Conservation (phyloP, 2,113 vertebrate species). For the Megalops atlanticus region DNA sequence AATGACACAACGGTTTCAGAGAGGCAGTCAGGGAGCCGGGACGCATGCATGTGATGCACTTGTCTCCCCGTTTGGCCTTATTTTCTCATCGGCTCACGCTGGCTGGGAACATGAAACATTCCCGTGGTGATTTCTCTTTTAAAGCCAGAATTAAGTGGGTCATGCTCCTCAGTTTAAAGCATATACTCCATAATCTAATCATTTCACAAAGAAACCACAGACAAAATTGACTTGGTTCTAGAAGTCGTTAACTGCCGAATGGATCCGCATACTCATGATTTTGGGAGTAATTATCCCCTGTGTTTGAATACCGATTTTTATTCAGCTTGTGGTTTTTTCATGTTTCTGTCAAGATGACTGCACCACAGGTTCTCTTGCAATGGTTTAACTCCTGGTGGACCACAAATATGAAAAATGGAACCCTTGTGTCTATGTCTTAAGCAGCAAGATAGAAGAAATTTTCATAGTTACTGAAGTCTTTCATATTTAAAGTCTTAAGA, state of each 20-base stretch:
- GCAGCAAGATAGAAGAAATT: background rate
- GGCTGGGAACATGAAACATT: constrained; percentile 38
- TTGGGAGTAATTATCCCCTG: constrained; percentile 46
- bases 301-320: constrained; percentile 38
- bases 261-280: constrained; percentile 26
- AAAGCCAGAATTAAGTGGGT: constrained; percentile 69
- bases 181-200: constrained; percentile 80
- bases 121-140: constrained; percentile 66
- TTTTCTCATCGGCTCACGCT: constrained; percentile 53
- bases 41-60: constrained; percentile 74
- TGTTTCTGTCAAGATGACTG: constrained; percentile 47
- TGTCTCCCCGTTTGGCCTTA: constrained; percentile 57
- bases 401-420: constrained; percentile 18
- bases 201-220: constrained; percentile 65
- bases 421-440: background rate
- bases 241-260: constrained; percentile 48
- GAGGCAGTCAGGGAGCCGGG: constrained; percentile 53
- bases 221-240: constrained; percentile 3
- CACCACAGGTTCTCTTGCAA: constrained; percentile 39
- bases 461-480: background rate
- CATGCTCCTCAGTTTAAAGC: constrained; percentile 75
- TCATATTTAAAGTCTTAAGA: constrained; percentile 48
- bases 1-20: constrained; percentile 72
- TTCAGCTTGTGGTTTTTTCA: background rate
- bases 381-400: constrained; percentile 46